Percentiles rank a stretch among this genome's conserved stretches.
phyloP scores from a whole-genome alignment of 2,797 vertebrate species.

The Podargus strigoides region DNA sequence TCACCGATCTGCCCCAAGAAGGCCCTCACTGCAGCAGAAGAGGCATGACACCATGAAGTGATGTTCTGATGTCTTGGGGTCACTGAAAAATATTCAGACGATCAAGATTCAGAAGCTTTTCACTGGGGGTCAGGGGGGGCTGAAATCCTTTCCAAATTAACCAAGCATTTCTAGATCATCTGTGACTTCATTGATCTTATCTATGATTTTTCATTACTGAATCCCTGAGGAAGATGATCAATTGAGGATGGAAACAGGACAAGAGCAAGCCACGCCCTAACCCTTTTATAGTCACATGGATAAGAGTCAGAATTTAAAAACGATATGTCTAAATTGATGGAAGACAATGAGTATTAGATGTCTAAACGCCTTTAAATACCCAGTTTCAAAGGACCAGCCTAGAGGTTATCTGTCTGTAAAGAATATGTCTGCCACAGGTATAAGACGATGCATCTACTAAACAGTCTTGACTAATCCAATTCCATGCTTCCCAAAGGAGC shows the following conservation, averaged over 20 bases:
- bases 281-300: not conserved
- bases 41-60: not conserved
- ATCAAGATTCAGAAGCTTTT: not conserved
- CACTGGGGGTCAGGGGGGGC: too few relatives aligned
- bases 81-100: not conserved
- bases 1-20: not conserved
- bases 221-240: not conserved
- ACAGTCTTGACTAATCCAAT: not conserved
- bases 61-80: not conserved
- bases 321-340: not conserved
- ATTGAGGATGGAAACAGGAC: not conserved
- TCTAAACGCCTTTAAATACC: not conserved
- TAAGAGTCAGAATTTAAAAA: not conserved
- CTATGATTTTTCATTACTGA: not conserved
- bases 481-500: not conserved
- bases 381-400: not conserved
- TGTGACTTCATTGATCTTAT: not conserved
- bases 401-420: not conserved
- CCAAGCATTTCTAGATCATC: not conserved
- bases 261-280: not conserved
- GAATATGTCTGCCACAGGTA: not conserved
- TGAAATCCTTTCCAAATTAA: too few relatives aligned
- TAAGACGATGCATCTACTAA: not conserved
- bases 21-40: not conserved
- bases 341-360: not conserved